Base-by-base conservation (phyloP, 2,113 vertebrate species). In the Pungitius pungitius region DNA sequence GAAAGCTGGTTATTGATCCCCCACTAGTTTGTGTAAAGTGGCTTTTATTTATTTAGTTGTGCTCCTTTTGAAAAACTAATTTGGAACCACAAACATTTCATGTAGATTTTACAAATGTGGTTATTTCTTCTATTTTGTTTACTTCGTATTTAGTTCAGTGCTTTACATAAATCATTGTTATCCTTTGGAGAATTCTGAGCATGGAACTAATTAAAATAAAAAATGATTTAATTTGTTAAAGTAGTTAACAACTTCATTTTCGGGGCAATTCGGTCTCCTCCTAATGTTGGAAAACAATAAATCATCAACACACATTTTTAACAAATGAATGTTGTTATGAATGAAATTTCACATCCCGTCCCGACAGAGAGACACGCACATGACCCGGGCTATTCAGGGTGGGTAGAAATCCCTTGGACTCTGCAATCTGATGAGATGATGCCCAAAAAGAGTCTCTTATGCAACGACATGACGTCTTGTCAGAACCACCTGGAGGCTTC, bases 361-460 rank as follows among this genome's bases (percentile, higher is more conserved):
- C 10, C 13, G 8, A 56, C 40, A 62, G 24, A 58, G 45, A 58
- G 37, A 58, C 8, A 39, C 2, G 5, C 40, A 69, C n/a, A 71
- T 35, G 11, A 6, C 40, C 43, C 3, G 12, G 84, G 22, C 80
- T 45, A 26, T 61, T 78, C 20, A 59, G 52, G 67, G 47, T 72
- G 49, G 30, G 26, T 42, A 69, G 59, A 82, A 76, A 80, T 78
- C 68, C 67, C 22, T 80, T 77, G 59, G 73, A 69, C 47, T 52
- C 2, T 1, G 14, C 24, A 83, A 54, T 86, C 51, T 12, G 40
- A 68, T 30, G 62, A 73, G 39, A 57, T n/a, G n/a, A 73, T 85
- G 82, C 78, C 78, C 12, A 0, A 75, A 89, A 88, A 86, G 78
- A 85, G 73, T 81, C 77, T 90, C n/a, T n/a, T 90, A 88, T 58